phyloP scores from a whole-genome alignment of 2,113 vertebrate genomes.

The Pituophis catenifer region DNA sequence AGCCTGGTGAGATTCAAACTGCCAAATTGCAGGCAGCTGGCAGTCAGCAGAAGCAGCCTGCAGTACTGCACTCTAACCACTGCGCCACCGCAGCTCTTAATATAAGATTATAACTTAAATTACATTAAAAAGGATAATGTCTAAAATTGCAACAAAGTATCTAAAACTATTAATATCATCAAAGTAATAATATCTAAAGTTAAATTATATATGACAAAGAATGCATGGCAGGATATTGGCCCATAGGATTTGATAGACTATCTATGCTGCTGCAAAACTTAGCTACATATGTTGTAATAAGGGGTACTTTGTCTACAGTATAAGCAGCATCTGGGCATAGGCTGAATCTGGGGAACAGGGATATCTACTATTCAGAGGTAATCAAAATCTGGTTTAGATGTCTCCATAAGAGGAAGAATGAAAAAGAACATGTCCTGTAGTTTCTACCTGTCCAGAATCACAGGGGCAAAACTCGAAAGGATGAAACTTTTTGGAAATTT shows the following conservation, averaged over 20 bases:
- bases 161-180: not conserved
- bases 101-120: not conserved
- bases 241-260: not conserved
- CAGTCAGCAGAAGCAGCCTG: too few relatives aligned
- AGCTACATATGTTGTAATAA: not conserved
- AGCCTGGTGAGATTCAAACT: too few relatives aligned
- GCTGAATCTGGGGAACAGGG: not conserved
- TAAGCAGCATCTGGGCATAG: not conserved
- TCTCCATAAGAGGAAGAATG: not conserved
- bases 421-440: not conserved
- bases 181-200: not conserved
- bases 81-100: not conserved
- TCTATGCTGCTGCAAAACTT: not conserved
- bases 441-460: not conserved
- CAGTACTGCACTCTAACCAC: too few relatives aligned
- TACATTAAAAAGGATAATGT: not conserved
- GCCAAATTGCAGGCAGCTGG: too few relatives aligned
- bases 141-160: not conserved
- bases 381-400: not conserved
- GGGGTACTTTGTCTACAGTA: not conserved
- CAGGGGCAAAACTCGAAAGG: not conserved
- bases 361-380: not conserved
- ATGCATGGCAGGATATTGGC: not conserved
- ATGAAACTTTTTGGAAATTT: not conserved
- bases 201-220: not conserved